Evolutionary conservation across 2,888 invertebrate genomes (phyloP), one percentile per base, ranked within the genome.

Genomic region (Rambutsinella grinnellia): DNA sequence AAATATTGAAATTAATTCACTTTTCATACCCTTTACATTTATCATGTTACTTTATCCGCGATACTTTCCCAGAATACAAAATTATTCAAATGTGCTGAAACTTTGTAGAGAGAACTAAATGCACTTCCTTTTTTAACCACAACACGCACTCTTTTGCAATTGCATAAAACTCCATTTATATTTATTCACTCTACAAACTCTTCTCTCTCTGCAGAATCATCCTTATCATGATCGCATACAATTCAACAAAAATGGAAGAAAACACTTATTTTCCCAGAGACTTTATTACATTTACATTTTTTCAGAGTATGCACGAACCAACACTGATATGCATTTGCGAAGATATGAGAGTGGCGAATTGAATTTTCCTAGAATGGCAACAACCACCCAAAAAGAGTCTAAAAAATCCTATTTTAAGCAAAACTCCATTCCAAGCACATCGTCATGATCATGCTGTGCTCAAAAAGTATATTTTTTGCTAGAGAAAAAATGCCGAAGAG

Each of bases 1-100:
- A 69, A 69, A 28, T 54, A 61, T 68, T 58, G 68, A 68, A 68
- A 68, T 68, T 68, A 60, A 60, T 68, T 68, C 68, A 58, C 24
- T 51, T 3, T 26, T 51, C 60, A 13, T 36, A 60, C 23, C 23
- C 5, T 57, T 51, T 51, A 58, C 58, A 68, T 68, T 51, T 60
- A 60, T 68, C 68, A 68, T 60, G 51, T 60, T 44, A 2, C 19
- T 36, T 5, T 36, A 36, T 5, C 6, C 6, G 36, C 36, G 36
- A 13, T 13, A 36, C 13, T 5, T 36, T 36, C 13, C 36, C 36
- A 36, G 36, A 36, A 36, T 36, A 36, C 36, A 13, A 36, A 36
- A 36, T 8, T 36, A 36, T 36, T 36, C 13, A 36, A 36, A 36
- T 36, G 36, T 36, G 36, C 13, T 5, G 36, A 36, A 36, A 36